Evolutionary conservation across 2,888 invertebrate genomes (phyloP), one percentile per base, ranked within the genome.

Genomic region (Lycia hirtaria): DNA sequence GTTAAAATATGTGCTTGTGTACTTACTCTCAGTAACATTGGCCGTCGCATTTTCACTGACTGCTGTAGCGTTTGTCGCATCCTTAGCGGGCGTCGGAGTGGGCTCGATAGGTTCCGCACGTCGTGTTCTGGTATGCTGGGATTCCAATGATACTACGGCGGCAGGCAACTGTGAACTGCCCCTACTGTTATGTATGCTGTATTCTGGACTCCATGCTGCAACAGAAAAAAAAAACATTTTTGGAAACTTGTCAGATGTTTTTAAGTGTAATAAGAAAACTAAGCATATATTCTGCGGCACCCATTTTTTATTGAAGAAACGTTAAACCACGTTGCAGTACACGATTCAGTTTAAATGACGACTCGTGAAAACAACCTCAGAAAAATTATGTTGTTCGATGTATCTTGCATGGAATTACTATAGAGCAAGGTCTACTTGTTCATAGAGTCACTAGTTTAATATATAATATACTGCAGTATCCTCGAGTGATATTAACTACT

Each of bases 171-270:
- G 50, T 53, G 47, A 69, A 20, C 30, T 63, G 20, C 50, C 60
- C 2, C 53, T 55, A 15, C 54, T 60, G 50, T 60, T 62, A 33
- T 74, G 69, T 26, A 72, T 26, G 1, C 57, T 45, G 54, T 81
- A 80, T 15, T 67, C 72, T 6, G 62, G 51, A 15, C 64, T 65
- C 62, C 59, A 67, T 40, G 72, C 81, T 81, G 70, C 4, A 72
- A 53, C 47, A 47, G n/a, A n/a, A 48, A 37, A 35, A 37, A 4
- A 37, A n/a, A 32, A 1, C 30, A 4, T 30, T 30, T 30, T 4
- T 2, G 2, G n/a, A 1, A 26, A 4, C 6, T 1, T 26, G 26
- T 1, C 4, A 26, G 15, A 4, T 10, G 15, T 12, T 5, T 7
- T 22, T 10, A n/a, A n/a, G n/a, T n/a, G n/a, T n/a, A n/a, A n/a